A percentile compares a stretch with the other conserved stretches of the same genome.
These are phyloP conservation scores for Odontocerum albicorne DNA, from an alignment of 2,888 invertebrate species.

Conservation along the genomic window DNA sequence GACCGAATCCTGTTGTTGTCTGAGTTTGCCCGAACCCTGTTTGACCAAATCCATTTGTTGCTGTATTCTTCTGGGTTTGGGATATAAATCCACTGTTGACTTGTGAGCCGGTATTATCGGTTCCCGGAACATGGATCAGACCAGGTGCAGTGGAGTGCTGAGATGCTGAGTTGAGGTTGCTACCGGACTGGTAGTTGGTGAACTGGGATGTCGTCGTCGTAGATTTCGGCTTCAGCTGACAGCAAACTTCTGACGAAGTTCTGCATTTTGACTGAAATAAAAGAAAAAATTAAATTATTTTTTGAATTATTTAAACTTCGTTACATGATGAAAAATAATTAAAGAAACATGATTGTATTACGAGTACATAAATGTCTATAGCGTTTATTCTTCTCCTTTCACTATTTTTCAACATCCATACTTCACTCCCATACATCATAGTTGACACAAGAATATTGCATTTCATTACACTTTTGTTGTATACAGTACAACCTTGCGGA, in stretches of 20 bases:
- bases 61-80: background rate
- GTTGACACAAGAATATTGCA: too few species aligned
- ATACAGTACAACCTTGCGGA: too few species aligned
- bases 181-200: constrained; percentile 35
- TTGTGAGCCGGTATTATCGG: background rate
- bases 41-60: constrained; percentile 15
- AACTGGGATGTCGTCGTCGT: constrained; percentile 44
- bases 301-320: too few species aligned
- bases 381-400: too few species aligned
- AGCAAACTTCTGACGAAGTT: constrained; percentile 52
- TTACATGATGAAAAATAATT: too few species aligned
- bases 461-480: too few species aligned
- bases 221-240: constrained; percentile 47
- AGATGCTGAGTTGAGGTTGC: constrained; percentile 42
- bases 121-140: constrained; percentile 30
- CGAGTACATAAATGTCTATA: too few species aligned
- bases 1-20: constrained; percentile 28
- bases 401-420: too few species aligned
- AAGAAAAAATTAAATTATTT: constrained; percentile 9
- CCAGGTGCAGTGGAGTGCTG: constrained; percentile 35
- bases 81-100: background rate
- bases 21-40: constrained; percentile 24
- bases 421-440: too few species aligned
- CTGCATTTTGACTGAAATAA: constrained; percentile 44
- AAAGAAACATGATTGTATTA: too few species aligned